Conservation (phyloP, 2,888 invertebrate genomes). For the Rugalucina vietnamica region DNA sequence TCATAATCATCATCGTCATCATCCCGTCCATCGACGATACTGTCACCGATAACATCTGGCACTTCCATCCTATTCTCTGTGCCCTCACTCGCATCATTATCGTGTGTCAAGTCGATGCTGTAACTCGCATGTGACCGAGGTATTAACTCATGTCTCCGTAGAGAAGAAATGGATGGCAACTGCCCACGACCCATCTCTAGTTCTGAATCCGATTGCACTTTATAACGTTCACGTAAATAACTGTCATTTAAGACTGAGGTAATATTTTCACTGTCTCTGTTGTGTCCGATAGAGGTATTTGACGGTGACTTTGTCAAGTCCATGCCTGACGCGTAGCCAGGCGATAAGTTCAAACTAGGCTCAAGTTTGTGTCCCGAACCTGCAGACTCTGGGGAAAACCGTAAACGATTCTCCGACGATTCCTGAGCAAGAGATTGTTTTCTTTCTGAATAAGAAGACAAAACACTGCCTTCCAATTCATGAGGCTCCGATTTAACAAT, state of each 20-base stretch:
- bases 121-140: conserved; percentile 25
- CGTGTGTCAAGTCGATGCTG: conserved; percentile 12
- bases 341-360: conserved; percentile 47
- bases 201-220: conserved; percentile 36
- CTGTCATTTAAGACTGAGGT: conserved; percentile 59
- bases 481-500: conserved; percentile 71
- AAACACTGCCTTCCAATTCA: conserved; percentile 51
- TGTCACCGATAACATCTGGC: conserved; percentile 6
- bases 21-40: neutral
- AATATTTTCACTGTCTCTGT: conserved; percentile 49
- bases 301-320: conserved; percentile 65
- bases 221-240: conserved; percentile 53
- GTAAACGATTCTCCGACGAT: conserved; percentile 49
- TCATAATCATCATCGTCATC: conserved; percentile 9
- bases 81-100: conserved; percentile 3
- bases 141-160: neutral
- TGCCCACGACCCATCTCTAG: conserved; percentile 18
- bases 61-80: conserved; percentile 15
- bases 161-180: conserved; percentile 15
- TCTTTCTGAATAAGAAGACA: conserved; percentile 33
- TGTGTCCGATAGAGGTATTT: conserved; percentile 56
- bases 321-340: conserved; percentile 53
- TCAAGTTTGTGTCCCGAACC: conserved; percentile 54
- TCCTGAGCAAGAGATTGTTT: conserved; percentile 54
- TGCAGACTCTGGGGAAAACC: conserved; percentile 60